Percentiles rank a stretch among this genome's conserved stretches.
Conservation (phyloP, 2,113 vertebrate species). For the Lucifuga dentata region DNA sequence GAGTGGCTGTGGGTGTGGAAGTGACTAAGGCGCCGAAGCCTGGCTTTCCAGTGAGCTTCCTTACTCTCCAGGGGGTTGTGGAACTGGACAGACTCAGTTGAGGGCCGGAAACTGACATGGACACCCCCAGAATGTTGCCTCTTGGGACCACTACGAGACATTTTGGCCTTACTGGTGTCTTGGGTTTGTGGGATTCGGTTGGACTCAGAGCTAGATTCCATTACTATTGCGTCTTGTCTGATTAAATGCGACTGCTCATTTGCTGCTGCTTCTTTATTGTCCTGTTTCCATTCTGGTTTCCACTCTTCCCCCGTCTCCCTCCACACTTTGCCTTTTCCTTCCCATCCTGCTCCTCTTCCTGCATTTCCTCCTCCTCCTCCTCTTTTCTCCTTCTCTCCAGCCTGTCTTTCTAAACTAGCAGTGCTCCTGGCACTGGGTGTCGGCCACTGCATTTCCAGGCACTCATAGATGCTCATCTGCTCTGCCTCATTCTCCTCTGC, state of each 20-base stretch:
- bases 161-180: slow-evolving; percentile 85
- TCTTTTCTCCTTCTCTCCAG: slow-evolving; percentile 45
- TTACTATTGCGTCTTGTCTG: slow-evolving; percentile 83
- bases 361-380: slow-evolving; percentile 31
- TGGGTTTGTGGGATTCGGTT: slow-evolving; percentile 69
- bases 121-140: slow-evolving; percentile 86
- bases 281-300: slow-evolving; percentile 43
- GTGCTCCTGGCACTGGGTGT: slow-evolving; percentile 46
- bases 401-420: slow-evolving; percentile 57
- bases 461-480: slow-evolving; percentile 82
- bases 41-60: slow-evolving; percentile 95
- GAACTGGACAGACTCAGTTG: slow-evolving; percentile 96
- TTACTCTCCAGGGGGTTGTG: slow-evolving; percentile 96
- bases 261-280: slow-evolving; percentile 63
- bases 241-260: slow-evolving; percentile 81
- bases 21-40: slow-evolving; percentile 94
- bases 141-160: slow-evolving; percentile 85
- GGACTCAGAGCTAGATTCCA: slow-evolving; percentile 72
- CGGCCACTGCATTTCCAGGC: slow-evolving; percentile 79
- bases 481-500: slow-evolving; percentile 73
- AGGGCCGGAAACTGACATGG: slow-evolving; percentile 96
- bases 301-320: slow-evolving; percentile 43
- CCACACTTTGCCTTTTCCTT: slow-evolving; percentile 45
- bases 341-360: slow-evolving; percentile 44
- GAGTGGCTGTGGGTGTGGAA: slow-evolving; percentile 87